These are phyloP conservation scores for Lagria hirta DNA, from an alignment of 2,888 invertebrate species.

Conservation along the genomic window DNA sequence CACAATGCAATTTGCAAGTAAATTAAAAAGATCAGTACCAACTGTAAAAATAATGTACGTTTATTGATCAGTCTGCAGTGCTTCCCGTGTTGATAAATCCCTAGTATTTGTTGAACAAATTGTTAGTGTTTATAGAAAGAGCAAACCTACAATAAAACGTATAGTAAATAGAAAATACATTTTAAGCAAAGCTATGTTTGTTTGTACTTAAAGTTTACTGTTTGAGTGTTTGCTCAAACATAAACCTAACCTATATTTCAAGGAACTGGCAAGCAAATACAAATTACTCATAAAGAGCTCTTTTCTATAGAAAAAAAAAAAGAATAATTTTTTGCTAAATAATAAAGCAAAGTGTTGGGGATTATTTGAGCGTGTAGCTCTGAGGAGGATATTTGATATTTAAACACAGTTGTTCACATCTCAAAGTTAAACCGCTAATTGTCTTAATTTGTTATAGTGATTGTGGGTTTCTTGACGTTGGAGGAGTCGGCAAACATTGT, in stretches of 20 bases:
- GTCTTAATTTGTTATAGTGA: slow-evolving; percentile 48
- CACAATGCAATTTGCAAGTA: too few species aligned
- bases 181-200: slow-evolving; percentile 43
- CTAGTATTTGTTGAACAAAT: slow-evolving; percentile 44
- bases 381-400: slow-evolving; percentile 36
- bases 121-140: slow-evolving; percentile 39
- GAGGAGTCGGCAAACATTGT: slow-evolving; percentile 43
- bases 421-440: slow-evolving; percentile 47
- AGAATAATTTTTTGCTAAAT: neutral
- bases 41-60: too few species aligned
- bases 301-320: slow-evolving; percentile 3
- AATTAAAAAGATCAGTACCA: too few species aligned
- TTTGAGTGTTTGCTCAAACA: slow-evolving; percentile 39
- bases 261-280: slow-evolving; percentile 15
- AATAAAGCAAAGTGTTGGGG: slow-evolving; percentile 4
- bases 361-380: too few species aligned
- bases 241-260: slow-evolving; percentile 35
- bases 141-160: slow-evolving; percentile 42
- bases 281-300: slow-evolving; percentile 7
- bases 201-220: slow-evolving; percentile 40
- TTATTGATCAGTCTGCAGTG: too few species aligned
- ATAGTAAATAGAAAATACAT: slow-evolving; percentile 49
- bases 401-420: slow-evolving; percentile 41
- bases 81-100: too few species aligned
- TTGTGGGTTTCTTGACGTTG: slow-evolving; percentile 39